Percentiles rank a stretch among this genome's conserved stretches.
These are phyloP conservation scores for Micrasema minimum DNA, from an alignment of 1,140 invertebrate genomes.

Conservation along the genomic window DNA sequence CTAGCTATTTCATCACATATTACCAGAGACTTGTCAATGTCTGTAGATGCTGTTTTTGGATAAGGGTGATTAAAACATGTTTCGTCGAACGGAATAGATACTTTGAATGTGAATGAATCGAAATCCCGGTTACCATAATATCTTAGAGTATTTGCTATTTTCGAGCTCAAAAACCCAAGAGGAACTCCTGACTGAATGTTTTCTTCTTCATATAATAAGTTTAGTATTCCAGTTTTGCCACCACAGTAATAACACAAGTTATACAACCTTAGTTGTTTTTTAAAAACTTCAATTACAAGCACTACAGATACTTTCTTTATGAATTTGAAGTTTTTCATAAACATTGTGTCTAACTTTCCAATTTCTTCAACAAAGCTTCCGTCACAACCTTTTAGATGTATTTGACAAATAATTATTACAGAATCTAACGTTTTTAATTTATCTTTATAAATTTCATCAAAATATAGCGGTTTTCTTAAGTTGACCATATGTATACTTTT, in stretches of 20 bases:
- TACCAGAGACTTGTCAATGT: neutral
- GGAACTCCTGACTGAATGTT: too few species aligned
- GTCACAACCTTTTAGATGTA: neutral
- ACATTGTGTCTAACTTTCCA: neutral
- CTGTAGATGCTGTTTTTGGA: neutral
- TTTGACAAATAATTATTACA: neutral
- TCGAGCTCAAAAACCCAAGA: neutral
- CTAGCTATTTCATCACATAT: neutral
- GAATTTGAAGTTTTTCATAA: neutral
- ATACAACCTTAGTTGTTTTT: neutral
- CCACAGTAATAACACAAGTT: neutral
- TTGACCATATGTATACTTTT: conserved; percentile 1
- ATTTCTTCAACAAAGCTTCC: neutral
- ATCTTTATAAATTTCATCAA: neutral
- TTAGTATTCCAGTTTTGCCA: neutral
- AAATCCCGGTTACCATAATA: neutral
- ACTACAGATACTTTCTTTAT: neutral
- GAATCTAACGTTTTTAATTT: neutral
- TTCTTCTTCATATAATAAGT: neutral
- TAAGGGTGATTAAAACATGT: neutral
- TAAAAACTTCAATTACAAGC: neutral
- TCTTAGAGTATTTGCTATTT: neutral
- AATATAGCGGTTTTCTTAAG: neutral
- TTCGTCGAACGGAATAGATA: neutral
- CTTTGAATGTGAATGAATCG: neutral